A percentile compares a stretch with the other conserved stretches of the same genome.
Evolutionary conservation across 1,140 invertebrate genomes (phyloP).

Genomic region (Ostrea denselamellosa): DNA sequence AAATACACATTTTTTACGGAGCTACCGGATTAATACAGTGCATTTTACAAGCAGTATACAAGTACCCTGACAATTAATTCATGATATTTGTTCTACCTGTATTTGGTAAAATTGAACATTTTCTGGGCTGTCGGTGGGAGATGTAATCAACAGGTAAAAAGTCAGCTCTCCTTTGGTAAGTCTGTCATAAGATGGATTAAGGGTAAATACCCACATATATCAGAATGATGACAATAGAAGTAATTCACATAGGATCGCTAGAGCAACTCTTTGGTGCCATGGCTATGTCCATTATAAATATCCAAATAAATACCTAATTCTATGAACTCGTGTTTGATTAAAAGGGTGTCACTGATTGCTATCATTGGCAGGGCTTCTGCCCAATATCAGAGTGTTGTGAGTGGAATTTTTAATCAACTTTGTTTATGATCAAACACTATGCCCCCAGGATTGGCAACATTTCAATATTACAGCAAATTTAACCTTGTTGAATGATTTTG

Average conservation of each 20-base stretch:
- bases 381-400: too few species aligned
- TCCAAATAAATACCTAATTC: not conserved
- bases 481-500: too few species aligned
- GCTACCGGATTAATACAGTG: not conserved
- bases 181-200: not conserved
- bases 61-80: not conserved
- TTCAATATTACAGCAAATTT: too few species aligned
- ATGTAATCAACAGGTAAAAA: not conserved
- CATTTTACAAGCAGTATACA: not conserved
- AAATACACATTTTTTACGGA: not conserved
- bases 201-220: not conserved
- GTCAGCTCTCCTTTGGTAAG: constrained; percentile 32
- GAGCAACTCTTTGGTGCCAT: not conserved
- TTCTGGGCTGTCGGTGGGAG: not conserved
- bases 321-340: not conserved
- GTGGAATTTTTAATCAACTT: too few species aligned
- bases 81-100: too few species aligned
- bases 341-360: not conserved
- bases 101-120: not conserved
- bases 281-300: not conserved
- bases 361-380: too few species aligned
- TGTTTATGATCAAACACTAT: too few species aligned
- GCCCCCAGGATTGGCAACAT: too few species aligned
- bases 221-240: constrained; percentile 2
- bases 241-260: not conserved